Conservation (phyloP, 2,113 vertebrate species). For the cattle (Bos taurus) region DNA sequence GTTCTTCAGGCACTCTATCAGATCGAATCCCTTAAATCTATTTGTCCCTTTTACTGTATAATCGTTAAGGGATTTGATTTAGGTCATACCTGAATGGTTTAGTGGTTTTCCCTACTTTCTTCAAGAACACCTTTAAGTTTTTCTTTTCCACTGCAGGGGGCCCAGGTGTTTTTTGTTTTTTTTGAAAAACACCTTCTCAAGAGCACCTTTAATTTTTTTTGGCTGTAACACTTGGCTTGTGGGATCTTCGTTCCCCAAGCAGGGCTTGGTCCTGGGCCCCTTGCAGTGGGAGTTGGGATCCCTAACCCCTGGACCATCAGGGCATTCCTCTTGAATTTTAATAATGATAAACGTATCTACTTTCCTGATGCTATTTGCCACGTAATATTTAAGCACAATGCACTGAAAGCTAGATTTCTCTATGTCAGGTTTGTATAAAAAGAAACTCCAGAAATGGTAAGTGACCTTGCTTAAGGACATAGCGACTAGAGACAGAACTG, state of each 20-base stretch:
- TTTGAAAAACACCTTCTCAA: neutral
- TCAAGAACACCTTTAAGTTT: neutral
- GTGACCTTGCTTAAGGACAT: neutral
- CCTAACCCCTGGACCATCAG: neutral
- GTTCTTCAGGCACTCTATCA: neutral
- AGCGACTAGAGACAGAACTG: neutral
- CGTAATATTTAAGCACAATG: neutral
- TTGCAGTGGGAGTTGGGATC: neutral
- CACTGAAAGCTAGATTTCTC: neutral
- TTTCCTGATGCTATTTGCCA: neutral
- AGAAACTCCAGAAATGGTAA: neutral
- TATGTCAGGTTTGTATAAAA: neutral
- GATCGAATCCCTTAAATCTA: neutral
- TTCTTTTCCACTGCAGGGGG: neutral
- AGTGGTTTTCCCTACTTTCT: neutral
- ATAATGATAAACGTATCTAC: neutral
- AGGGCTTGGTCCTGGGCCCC: neutral
- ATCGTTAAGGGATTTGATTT: neutral
- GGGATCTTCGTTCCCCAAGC: neutral
- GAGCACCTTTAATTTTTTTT: neutral
- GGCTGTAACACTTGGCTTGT: neutral
- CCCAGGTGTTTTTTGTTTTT: neutral
- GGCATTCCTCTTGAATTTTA: neutral
- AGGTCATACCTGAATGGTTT: neutral
- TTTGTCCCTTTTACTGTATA: neutral